Percentiles rank a stretch among this genome's conserved stretches.
These are phyloP conservation scores for Aplochiton taeniatus DNA, from an alignment of 2,797 vertebrate species.

Conservation along the genomic window DNA sequence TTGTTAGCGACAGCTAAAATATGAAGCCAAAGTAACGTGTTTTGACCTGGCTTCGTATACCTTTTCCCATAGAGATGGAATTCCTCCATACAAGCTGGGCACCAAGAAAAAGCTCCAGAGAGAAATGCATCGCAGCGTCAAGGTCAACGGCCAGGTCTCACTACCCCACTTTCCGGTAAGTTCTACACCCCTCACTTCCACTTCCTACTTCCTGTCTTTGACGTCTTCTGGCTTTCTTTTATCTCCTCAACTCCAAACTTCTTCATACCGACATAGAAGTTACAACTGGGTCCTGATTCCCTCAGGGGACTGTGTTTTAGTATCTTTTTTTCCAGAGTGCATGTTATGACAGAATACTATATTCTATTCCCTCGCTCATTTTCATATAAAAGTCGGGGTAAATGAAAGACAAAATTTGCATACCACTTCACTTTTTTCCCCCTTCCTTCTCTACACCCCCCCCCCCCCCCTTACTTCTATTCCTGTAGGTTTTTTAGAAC, in stretches of 20 bases:
- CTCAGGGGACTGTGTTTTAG: constrained; percentile 56
- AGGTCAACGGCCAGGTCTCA: constrained; percentile 93
- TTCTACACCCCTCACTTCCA: constrained; percentile 49
- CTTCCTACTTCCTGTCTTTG: constrained; percentile 38
- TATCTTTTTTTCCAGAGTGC: constrained; percentile 46
- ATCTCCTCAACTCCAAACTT: constrained; percentile 40
- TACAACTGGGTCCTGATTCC: constrained; percentile 61
- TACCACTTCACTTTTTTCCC: constrained; percentile 50
- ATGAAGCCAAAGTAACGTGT: not conserved
- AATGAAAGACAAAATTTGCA: constrained; percentile 73
- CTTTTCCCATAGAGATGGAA: constrained; percentile 83
- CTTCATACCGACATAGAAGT: constrained; percentile 42
- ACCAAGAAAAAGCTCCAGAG: constrained; percentile 94
- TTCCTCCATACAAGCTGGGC: constrained; percentile 89
- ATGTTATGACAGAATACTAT: constrained; percentile 72
- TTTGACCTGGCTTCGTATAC: constrained; percentile 9
- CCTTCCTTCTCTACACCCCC: constrained; percentile 20
- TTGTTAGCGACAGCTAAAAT: not conserved
- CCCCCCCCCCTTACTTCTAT: not conserved
- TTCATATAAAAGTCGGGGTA: constrained; percentile 70
- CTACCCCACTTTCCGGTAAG: constrained; percentile 97
- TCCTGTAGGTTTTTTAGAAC: constrained; percentile 38
- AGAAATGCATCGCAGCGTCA: constrained; percentile 92
- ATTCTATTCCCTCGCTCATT: constrained; percentile 63
- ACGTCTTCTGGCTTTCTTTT: constrained; percentile 21